Conservation (phyloP, 2,888 invertebrate species). For the Neocrepidodera transversa region DNA sequence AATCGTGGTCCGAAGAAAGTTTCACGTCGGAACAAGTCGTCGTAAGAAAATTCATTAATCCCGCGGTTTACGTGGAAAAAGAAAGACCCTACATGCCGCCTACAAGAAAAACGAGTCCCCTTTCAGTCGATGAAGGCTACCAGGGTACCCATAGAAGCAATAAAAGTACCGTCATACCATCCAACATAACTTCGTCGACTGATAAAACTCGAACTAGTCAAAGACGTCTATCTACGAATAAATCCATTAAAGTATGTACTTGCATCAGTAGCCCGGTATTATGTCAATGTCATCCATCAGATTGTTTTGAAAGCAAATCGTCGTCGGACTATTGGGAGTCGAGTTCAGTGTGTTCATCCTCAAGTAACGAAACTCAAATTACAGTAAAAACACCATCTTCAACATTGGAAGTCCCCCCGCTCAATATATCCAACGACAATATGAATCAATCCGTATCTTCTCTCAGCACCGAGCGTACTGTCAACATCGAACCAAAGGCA, state of each 20-base stretch:
- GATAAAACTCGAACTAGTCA: background rate
- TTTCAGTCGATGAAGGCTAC: slow-evolving; percentile 28
- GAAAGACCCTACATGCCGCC: slow-evolving; percentile 32
- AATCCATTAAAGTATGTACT: slow-evolving; percentile 47
- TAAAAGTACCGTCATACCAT: slow-evolving; percentile 12
- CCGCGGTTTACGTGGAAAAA: slow-evolving; percentile 67
- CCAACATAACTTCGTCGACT: background rate
- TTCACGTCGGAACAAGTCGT: slow-evolving; percentile 34
- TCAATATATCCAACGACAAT: slow-evolving; percentile 15
- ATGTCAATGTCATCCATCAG: slow-evolving; percentile 45
- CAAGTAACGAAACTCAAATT: slow-evolving; percentile 40
- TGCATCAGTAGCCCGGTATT: slow-evolving; percentile 45
- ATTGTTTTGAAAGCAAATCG: slow-evolving; percentile 10
- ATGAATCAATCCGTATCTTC: slow-evolving; percentile 40
- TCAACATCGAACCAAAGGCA: slow-evolving; percentile 37
- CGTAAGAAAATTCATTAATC: slow-evolving; percentile 64
- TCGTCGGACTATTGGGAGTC: slow-evolving; percentile 21
- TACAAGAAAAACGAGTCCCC: slow-evolving; percentile 45
- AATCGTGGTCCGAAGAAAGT: slow-evolving; percentile 33
- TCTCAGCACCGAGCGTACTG: slow-evolving; percentile 27
- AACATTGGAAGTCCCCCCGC: background rate
- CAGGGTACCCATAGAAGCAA: slow-evolving; percentile 1
- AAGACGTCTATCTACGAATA: background rate
- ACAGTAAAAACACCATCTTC: slow-evolving; percentile 31
- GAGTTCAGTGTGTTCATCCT: slow-evolving; percentile 22